Conservation (phyloP, 2,113 vertebrate genomes). For the Etheostoma cragini region DNA sequence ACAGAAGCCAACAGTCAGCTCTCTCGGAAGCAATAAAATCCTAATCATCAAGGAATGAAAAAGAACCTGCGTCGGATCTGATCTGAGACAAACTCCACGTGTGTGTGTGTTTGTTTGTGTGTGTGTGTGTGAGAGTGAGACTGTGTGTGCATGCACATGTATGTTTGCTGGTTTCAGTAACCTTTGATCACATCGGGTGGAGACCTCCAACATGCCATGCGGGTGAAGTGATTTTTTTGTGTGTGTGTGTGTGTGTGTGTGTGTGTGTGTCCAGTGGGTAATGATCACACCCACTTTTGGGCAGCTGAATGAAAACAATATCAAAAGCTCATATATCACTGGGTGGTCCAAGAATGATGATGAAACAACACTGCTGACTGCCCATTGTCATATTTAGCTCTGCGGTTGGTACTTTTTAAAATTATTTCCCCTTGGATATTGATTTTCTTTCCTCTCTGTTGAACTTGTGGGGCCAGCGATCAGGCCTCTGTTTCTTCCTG, state of each 20-base stretch:
- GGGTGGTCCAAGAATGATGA: slow-evolving; percentile 36
- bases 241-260: neutral
- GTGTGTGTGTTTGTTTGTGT: neutral
- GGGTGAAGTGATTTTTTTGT: too few relatives aligned
- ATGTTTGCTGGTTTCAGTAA: too few relatives aligned
- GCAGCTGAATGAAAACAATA: slow-evolving; percentile 47
- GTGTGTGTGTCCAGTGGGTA: neutral
- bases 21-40: slow-evolving; percentile 49
- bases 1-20: slow-evolving; percentile 19
- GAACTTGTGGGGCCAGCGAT: slow-evolving; percentile 43
- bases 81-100: slow-evolving; percentile 17
- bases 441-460: slow-evolving; percentile 64
- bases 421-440: slow-evolving; percentile 65
- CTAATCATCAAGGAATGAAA: slow-evolving; percentile 31
- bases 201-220: too few relatives aligned
- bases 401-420: slow-evolving; percentile 50
- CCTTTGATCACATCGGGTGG: too few relatives aligned
- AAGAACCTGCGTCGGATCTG: slow-evolving; percentile 12
- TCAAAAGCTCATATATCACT: slow-evolving; percentile 49
- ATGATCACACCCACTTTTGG: slow-evolving; percentile 12
- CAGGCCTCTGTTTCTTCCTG: slow-evolving; percentile 34
- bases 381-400: slow-evolving; percentile 56
- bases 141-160: neutral
- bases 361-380: slow-evolving; percentile 37
- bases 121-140: neutral